Base-by-base conservation (phyloP, 1,140 invertebrate genomes). In the Acromyrmex heyeri region DNA sequence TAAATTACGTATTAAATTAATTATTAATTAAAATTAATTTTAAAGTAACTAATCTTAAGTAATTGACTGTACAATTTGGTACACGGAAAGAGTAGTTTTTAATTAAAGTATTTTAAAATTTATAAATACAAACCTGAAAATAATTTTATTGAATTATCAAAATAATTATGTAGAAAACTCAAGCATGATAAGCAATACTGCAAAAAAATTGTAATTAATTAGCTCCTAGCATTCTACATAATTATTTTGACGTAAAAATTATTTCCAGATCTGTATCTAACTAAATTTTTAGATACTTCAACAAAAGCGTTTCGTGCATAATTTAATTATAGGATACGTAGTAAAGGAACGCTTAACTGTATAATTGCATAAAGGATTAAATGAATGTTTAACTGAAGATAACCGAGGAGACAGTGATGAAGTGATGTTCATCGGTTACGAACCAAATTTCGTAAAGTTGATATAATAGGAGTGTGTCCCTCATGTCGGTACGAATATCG, bases 401-500 rank as follows among this genome's bases (percentile, higher is more conserved):
- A 83, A 83, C 4, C 67, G 18, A 50, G n/a, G 79, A 75, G 69
- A 75, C 55, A 83, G 55, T 75, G 24, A 75, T 75, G 53, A 83
- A 83, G 55, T 44, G 55, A 62, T 34, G 24, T 83, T 83, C n/a
- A 18, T 18, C n/a, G 21, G 53, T 34, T 27, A 18, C 38, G 48
- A 83, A 75, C 34, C 38, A 75, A 82, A 83, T 59, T 83, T 83
- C 27, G 55, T 16, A 2, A 83, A 83, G 69, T 83, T 83, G 73
- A 82, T 61, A 61, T 61, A 82, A 83, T 59, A 44, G 34, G 12
- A 30, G 30, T 61, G 24, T 44, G 55, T 24, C 18, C 14, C 12
- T 50, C 55, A 34, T 48, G 79, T 61, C 38, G 30, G 38, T 73
- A 59, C 10, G 34, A 55, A 50, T 61, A 83, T 83, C 14, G 69